phyloP scores from a whole-genome alignment of 2,797 vertebrate genomes.

The Myripristis murdjan region DNA sequence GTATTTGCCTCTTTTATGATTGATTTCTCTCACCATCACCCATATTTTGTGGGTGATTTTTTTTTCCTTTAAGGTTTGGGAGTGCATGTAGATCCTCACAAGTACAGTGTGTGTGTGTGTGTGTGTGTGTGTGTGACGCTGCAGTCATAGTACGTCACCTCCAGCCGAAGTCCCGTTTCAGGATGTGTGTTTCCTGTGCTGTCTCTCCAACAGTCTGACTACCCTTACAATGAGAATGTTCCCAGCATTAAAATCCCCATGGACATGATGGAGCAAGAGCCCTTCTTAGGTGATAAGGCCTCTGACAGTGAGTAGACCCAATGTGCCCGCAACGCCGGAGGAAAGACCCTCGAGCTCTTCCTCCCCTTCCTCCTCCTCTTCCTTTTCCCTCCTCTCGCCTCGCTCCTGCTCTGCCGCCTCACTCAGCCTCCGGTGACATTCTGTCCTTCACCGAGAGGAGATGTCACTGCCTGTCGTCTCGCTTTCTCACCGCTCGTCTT shows the following conservation, averaged over 20 bases:
- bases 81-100: too few relatives aligned
- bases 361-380: not conserved
- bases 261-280: constrained; percentile 99
- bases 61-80: too few relatives aligned
- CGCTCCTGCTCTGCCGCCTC: constrained; percentile 23
- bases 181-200: constrained; percentile 55
- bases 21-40: too few relatives aligned
- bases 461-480: not conserved
- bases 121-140: not conserved
- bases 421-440: constrained; percentile 14
- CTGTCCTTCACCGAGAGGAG: not conserved
- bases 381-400: constrained; percentile 9
- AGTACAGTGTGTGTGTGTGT: not conserved
- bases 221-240: constrained; percentile 95
- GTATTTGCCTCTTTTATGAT: too few relatives aligned
- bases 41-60: too few relatives aligned
- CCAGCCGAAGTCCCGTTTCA: constrained; percentile 26
- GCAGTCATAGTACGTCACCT: not conserved
- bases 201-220: constrained; percentile 94
- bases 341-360: not conserved
- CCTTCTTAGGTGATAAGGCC: constrained; percentile 97
- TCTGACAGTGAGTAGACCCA: constrained; percentile 96
- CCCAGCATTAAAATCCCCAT: constrained; percentile 99
- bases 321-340: constrained; percentile 58
- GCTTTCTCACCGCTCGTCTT: constrained; percentile 14